phyloP scores from a whole-genome alignment of 53 echinoderm and acorn worm genomes.

The Mesocentrotus franciscanus region DNA sequence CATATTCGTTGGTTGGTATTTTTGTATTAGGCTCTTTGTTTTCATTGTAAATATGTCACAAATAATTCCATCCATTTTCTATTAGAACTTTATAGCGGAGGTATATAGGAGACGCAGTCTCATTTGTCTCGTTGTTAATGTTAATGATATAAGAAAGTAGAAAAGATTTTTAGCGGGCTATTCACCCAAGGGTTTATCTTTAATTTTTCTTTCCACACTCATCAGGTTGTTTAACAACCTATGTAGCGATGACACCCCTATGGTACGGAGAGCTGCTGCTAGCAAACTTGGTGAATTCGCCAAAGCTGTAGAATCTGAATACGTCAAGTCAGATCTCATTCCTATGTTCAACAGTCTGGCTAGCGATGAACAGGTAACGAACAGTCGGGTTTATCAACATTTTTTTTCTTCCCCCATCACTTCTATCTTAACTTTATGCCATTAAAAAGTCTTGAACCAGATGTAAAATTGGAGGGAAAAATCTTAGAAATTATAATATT shows the following conservation, averaged over 20 bases:
- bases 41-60: no score
- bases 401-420: background rate
- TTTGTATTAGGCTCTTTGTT: no score
- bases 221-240: conserved; percentile 87
- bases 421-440: background rate
- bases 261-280: conserved; percentile 97
- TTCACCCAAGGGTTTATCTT: background rate
- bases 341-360: conserved; percentile 91
- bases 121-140: no score
- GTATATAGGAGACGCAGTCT: no score
- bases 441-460: no score
- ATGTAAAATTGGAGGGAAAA: no score
- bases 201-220: background rate
- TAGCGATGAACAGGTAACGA: conserved; percentile 91
- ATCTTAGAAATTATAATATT: no score
- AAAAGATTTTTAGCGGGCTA: background rate
- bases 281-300: conserved; percentile 97
- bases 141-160: no score
- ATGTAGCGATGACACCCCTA: conserved; percentile 95
- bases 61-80: no score
- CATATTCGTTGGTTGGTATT: no score
- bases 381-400: background rate
- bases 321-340: conserved; percentile 92
- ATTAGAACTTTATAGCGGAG: no score
- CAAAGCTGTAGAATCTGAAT: conserved; percentile 83